Evolutionary conservation across 2,888 invertebrate species (phyloP).

Genomic region (Daptonema setosum): DNA sequence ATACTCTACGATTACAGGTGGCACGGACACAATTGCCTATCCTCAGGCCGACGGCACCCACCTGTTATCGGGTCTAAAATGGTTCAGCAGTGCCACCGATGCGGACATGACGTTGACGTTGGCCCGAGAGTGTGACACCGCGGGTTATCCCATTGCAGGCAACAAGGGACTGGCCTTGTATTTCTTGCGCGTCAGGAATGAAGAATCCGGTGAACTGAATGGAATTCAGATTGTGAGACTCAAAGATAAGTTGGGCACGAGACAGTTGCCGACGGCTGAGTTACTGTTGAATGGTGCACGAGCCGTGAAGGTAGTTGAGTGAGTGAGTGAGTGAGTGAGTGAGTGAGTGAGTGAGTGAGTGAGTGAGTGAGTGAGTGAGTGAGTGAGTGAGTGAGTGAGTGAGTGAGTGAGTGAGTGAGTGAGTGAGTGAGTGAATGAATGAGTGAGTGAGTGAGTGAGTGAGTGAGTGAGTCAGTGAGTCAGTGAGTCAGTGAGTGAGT

Average conservation of each 20-base stretch:
- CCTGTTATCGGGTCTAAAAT: constrained; percentile 37
- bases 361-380: no score
- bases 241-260: constrained; percentile 39
- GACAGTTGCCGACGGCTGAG: constrained; percentile 39
- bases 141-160: no score
- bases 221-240: constrained; percentile 35
- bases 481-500: no score
- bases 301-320: constrained; percentile 27
- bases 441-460: no score
- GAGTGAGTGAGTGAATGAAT: no score
- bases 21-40: not conserved
- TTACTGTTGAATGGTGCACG: constrained; percentile 35
- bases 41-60: constrained; percentile 14
- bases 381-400: no score
- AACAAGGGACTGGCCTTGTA: constrained; percentile 38
- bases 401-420: no score
- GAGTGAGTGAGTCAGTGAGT: no score
- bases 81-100: constrained; percentile 40
- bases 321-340: no score
- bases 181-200: constrained; percentile 30
- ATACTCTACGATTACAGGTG: not conserved
- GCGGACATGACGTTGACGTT: constrained; percentile 37
- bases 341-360: no score
- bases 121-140: constrained; percentile 33
- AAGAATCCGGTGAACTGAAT: constrained; percentile 30